phyloP scores from a whole-genome alignment of 2,113 vertebrate species.

The Nerophis ophidion region DNA sequence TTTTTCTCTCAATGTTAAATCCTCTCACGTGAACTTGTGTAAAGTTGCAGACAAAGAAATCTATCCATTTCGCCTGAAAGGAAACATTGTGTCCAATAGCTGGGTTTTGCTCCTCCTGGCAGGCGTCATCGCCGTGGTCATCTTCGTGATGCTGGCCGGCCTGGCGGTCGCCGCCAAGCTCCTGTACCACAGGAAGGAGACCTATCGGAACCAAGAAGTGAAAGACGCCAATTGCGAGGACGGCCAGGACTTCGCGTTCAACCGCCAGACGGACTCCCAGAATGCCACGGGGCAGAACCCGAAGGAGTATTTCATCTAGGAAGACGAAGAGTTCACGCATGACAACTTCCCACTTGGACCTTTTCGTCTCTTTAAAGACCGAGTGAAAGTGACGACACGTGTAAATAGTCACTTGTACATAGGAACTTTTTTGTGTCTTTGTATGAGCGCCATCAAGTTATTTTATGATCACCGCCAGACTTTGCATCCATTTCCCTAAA shows the following conservation, averaged over 20 bases:
- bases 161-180: constrained; percentile 76
- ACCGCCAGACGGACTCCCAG: constrained; percentile 78
- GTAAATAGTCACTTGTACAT: constrained; percentile 3
- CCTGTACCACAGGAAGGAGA: constrained; percentile 80
- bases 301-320: constrained; percentile 92
- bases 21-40: no score
- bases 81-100: no score
- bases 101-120: constrained; percentile 8
- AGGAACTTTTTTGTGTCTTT: background rate
- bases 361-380: no score
- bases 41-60: background rate
- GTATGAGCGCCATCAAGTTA: background rate
- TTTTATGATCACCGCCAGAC: no score
- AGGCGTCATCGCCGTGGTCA: constrained; percentile 89
- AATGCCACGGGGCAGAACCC: constrained; percentile 77
- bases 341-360: no score
- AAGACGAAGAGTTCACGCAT: constrained; percentile 15
- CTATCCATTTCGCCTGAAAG: background rate
- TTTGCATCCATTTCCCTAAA: no score
- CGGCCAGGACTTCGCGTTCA: constrained; percentile 77
- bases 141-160: constrained; percentile 80
- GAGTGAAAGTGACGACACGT: no score
- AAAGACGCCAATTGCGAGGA: constrained; percentile 81
- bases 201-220: constrained; percentile 78
- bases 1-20: no score